A percentile compares a stretch with the other conserved stretches of the same genome.
phyloP scores from a whole-genome alignment of 1,140 invertebrate genomes.

The Drosophila ironensis region DNA sequence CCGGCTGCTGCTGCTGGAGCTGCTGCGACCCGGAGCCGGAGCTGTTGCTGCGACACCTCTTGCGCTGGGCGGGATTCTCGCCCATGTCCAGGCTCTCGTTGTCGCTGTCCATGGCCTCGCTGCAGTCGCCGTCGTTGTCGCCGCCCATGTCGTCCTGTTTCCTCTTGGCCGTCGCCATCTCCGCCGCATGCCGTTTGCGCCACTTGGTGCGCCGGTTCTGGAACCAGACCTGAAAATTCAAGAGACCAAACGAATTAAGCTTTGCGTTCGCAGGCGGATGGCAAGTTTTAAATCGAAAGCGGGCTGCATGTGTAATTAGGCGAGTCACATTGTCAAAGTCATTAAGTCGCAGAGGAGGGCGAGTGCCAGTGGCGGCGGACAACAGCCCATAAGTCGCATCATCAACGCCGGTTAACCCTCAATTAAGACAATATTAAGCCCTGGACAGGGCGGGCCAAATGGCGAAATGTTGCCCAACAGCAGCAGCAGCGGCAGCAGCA shows the following conservation, averaged over 20 bases:
- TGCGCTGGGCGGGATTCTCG: slow-evolving; percentile 70
- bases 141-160: slow-evolving; percentile 95
- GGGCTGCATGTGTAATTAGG: slow-evolving; percentile 67
- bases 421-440: slow-evolving; percentile 82
- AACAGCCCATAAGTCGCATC: slow-evolving; percentile 77
- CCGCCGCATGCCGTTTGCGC: slow-evolving; percentile 99
- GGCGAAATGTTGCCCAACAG: slow-evolving; percentile 34
- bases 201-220: slow-evolving; percentile 99
- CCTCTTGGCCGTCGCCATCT: slow-evolving; percentile 98
- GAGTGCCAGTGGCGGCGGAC: slow-evolving; percentile 10
- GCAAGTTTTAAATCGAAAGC: slow-evolving; percentile 70
- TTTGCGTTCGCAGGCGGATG: too few species aligned
- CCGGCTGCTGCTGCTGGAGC: slow-evolving; percentile 37
- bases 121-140: slow-evolving; percentile 87
- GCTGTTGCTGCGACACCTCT: slow-evolving; percentile 73
- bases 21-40: slow-evolving; percentile 49
- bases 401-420: slow-evolving; percentile 82
- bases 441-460: slow-evolving; percentile 42
- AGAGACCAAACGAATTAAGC: slow-evolving; percentile 35
- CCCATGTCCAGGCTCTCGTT: slow-evolving; percentile 81
- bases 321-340: slow-evolving; percentile 78
- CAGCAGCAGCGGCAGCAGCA: slow-evolving; percentile 10
- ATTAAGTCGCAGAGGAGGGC: slow-evolving; percentile 58
- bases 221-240: slow-evolving; percentile 97
- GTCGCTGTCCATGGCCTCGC: slow-evolving; percentile 84